Conservation (phyloP, 2,888 invertebrate genomes). For the Callimorpha dominula region DNA sequence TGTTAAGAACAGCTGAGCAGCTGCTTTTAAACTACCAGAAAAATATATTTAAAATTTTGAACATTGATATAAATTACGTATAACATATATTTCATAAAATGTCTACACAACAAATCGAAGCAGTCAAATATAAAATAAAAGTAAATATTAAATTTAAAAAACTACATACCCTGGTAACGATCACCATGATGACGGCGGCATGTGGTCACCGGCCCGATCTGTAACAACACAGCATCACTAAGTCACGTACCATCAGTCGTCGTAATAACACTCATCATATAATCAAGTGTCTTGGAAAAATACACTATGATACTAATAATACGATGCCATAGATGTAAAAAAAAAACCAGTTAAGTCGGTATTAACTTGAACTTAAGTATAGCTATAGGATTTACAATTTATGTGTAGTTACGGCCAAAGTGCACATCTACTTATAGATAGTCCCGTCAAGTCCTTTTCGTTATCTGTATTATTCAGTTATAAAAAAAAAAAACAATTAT, state of each 20-base stretch:
- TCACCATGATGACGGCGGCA: conserved; percentile 90
- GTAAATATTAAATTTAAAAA: neutral
- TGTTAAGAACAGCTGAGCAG: no score
- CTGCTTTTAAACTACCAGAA: no score
- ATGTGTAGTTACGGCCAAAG: neutral
- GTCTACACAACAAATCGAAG: no score
- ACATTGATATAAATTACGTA: no score
- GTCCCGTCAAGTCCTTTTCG: neutral
- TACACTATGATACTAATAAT: neutral
- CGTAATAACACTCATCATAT: conserved; percentile 4
- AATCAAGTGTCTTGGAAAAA: neutral
- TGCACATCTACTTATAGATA: no score
- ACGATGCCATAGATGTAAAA: neutral
- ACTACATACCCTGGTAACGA: conserved; percentile 91
- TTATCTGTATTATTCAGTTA: neutral
- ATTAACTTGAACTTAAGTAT: neutral
- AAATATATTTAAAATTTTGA: no score
- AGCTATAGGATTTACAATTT: neutral
- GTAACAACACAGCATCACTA: conserved; percentile 54
- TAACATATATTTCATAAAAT: no score
- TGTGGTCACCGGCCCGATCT: conserved; percentile 84
- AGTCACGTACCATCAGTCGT: neutral
- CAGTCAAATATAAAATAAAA: neutral
- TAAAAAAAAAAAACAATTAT: neutral
- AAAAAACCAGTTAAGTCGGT: neutral